Evolutionary conservation across 2,888 invertebrate genomes (phyloP).

Genomic region (Gandaritis pyraliata): DNA sequence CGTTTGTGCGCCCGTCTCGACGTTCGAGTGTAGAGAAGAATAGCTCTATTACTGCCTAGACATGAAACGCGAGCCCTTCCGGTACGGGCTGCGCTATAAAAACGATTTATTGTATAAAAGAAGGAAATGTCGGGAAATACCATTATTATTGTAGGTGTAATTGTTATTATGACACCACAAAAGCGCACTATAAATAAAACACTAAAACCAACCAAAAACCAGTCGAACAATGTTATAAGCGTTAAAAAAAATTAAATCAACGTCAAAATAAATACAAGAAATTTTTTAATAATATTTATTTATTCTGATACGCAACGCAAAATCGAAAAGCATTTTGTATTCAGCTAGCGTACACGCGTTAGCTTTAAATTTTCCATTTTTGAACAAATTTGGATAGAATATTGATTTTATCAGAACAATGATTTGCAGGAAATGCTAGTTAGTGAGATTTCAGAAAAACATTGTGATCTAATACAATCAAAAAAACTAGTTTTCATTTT

Average conservation of each 20-base stretch:
- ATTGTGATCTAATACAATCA: background rate
- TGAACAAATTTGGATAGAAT: slow-evolving; percentile 51
- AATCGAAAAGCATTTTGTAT: slow-evolving; percentile 50
- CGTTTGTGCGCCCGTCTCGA: slow-evolving; percentile 46
- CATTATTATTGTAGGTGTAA: too few relatives aligned
- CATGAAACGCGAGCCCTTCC: too few relatives aligned
- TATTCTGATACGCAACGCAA: slow-evolving; percentile 33
- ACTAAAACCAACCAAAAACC: too few relatives aligned
- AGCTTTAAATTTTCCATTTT: slow-evolving; percentile 51
- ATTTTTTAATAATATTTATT: slow-evolving; percentile 39
- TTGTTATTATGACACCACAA: too few relatives aligned
- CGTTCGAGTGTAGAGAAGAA: slow-evolving; percentile 52
- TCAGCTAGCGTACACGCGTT: slow-evolving; percentile 42
- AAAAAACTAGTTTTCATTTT: too few relatives aligned
- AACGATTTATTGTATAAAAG: too few relatives aligned
- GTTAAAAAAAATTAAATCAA: background rate
- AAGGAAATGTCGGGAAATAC: too few relatives aligned
- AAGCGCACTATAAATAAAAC: too few relatives aligned
- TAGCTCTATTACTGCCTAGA: slow-evolving; percentile 50
- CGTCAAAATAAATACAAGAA: slow-evolving; percentile 36
- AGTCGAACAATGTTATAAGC: too few relatives aligned
- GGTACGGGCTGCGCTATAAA: too few relatives aligned
- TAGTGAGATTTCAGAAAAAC: background rate
- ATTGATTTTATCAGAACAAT: slow-evolving; percentile 44
- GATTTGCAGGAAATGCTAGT: slow-evolving; percentile 1